Base-by-base conservation (phyloP, 2,888 invertebrate genomes). In the Tenthredo scrophulariae region DNA sequence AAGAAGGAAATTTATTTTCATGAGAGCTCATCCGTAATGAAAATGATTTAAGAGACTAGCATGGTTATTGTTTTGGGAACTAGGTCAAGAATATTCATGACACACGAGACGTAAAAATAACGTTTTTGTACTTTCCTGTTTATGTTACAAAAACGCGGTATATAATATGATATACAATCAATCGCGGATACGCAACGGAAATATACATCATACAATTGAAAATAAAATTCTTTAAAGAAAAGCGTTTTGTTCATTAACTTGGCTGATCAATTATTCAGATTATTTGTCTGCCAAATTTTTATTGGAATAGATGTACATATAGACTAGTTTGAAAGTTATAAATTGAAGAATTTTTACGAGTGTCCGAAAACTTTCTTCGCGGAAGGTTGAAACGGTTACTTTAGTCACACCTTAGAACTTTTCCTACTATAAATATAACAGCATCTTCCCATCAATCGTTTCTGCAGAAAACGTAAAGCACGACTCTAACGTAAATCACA, bases 1-100 rank as follows among this genome's bases (percentile, higher is more conserved):
- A 79, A 79, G 54, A 33, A 58, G 54, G 22, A 33, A 54, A 79
- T 79, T 79, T 54, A 79, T 79, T 58, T 33, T 37, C 79, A 58
- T 29, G 58, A 54, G 79, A 79, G 79, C 54, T 79, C 79, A 79
- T 79, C 79, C 79, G 58, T 79, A 79, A 79, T 79, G 79, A 79
- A 79, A 79, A 79, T 79, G 79, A 79, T 79, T 79, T 58, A 79
- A n/a, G 58, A 46, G 33, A 50, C 50, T 15, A 18, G 58, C 79
- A n/a, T 26, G 18, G 58, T 79, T 37, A 33, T 58, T 79, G 79
- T 79, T 79, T 79, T 46, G 54, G 54, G 37, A 26, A n/a, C 70
- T 54, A n/a, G 70, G 29, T 29, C 9, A 37, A 29, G 70, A 70
- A 67, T 67, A 67, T 67, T 67, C 33, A 26, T 15, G 67, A 67